phyloP scores from a whole-genome alignment of 2,113 vertebrate genomes.

The Lathamus discolor region DNA sequence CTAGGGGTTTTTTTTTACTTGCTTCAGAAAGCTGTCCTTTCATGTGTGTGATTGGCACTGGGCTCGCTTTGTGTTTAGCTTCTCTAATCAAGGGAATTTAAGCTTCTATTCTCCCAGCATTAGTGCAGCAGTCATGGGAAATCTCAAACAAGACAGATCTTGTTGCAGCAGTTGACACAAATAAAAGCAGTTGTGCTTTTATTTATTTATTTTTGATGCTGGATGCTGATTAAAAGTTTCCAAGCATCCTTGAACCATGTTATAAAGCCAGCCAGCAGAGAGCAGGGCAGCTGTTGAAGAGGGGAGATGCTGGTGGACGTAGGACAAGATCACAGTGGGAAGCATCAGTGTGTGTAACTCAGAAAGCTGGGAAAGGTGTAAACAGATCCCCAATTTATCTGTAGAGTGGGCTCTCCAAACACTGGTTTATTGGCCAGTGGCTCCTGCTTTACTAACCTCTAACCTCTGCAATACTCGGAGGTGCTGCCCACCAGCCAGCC shows the following conservation, averaged over 20 bases:
- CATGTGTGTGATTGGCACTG: slow-evolving; percentile 48
- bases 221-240: slow-evolving; percentile 72
- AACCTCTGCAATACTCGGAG: slow-evolving; percentile 72
- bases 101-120: slow-evolving; percentile 52
- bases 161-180: slow-evolving; percentile 65
- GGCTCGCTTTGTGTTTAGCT: slow-evolving; percentile 58
- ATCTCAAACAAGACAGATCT: slow-evolving; percentile 60
- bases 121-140: slow-evolving; percentile 60
- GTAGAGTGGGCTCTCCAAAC: slow-evolving; percentile 73
- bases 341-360: slow-evolving; percentile 51
- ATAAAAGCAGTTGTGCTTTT: slow-evolving; percentile 61
- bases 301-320: slow-evolving; percentile 16
- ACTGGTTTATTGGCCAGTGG: slow-evolving; percentile 82
- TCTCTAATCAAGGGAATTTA: slow-evolving; percentile 64
- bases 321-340: slow-evolving; percentile 62
- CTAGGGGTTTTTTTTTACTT: neutral
- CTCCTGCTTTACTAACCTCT: slow-evolving; percentile 89
- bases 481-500: slow-evolving; percentile 74
- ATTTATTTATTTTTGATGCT: slow-evolving; percentile 75
- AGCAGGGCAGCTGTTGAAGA: slow-evolving; percentile 21
- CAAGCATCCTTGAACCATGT: slow-evolving; percentile 40
- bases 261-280: slow-evolving; percentile 38
- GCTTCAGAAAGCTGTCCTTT: slow-evolving; percentile 43
- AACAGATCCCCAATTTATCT: slow-evolving; percentile 75
- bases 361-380: slow-evolving; percentile 71